Evolutionary conservation across 2,113 vertebrate genomes (phyloP).

Genomic region (Papio anubis): DNA sequence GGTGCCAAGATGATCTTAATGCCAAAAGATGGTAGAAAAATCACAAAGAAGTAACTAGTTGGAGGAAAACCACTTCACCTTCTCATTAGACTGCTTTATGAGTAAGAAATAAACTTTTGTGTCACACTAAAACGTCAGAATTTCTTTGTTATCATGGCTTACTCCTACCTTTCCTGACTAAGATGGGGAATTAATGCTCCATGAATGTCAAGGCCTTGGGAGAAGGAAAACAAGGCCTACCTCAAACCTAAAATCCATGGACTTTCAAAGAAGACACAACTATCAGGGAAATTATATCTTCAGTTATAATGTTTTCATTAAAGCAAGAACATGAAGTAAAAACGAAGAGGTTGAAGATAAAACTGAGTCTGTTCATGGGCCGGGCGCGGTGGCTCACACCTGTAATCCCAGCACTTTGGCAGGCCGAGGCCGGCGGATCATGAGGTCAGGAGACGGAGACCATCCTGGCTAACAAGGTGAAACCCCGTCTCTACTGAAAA

Average conservation of each 20-base stretch:
- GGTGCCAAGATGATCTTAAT: background rate
- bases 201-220: background rate
- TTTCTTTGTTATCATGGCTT: background rate
- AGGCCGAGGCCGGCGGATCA: accelerated
- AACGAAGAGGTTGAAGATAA: background rate
- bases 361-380: background rate
- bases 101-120: background rate
- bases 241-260: background rate
- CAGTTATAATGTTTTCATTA: background rate
- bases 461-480: too few relatives aligned
- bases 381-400: accelerated
- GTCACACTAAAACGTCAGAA: background rate
- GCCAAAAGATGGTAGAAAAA: background rate
- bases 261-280: background rate
- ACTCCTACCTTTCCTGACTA: background rate
- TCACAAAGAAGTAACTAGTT: background rate
- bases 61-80: background rate
- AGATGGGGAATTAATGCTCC: background rate
- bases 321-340: background rate
- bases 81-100: background rate
- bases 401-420: too few relatives aligned
- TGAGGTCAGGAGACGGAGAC: too few relatives aligned
- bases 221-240: background rate
- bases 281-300: background rate
- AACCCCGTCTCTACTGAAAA: too few relatives aligned